Evolutionary conservation across 1,140 invertebrate species (phyloP), one percentile per base, ranked within the genome.

Genomic region (Bombus waltoni): DNA sequence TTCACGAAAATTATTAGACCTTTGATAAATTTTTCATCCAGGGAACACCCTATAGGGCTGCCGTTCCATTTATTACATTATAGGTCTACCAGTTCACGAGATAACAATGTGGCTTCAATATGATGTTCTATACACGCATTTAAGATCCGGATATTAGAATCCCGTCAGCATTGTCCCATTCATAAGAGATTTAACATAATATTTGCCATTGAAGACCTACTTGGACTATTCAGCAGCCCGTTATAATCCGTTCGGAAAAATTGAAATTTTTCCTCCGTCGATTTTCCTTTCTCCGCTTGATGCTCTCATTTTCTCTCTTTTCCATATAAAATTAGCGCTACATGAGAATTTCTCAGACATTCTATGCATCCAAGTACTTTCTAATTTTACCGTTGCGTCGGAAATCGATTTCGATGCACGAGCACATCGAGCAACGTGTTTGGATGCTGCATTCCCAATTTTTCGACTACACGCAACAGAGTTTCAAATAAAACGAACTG

Each of bases 121-220:
- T 83, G 89, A 91, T 92, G 91, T 92, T 92, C 91, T 92, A 92
- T 93, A 92, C 85, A 86, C 86, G 68, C 83, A 87, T 94, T 94
- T 93, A 93, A 94, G 91, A 89, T 91, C 88, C 75, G 87, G 87
- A 94, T 94, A 94, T 94, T 94, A 91, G 92, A 85, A 74, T 83
- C 75, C 84, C 59, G 70, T 53, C 85, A 74, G 83, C 89, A 94
- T 95, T 94, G 93, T 94, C 89, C 93, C 86, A 93, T 94, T 95
- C 93, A 95, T 72, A 79, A 90, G 91, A 94, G 94, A 94, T 94
- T 95, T 94, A 94, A 94, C 94, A 95, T 94, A 95, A 95, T 95
- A 94, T 95, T 94, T 95, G 91, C 93, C 89, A 95, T 94, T 93
- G 94, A 94, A 94, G 93, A 89, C 92, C 90, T 88, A 91, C 86